These are phyloP conservation scores for Pyrochroa serraticornis DNA, from an alignment of 2,888 invertebrate species.

Conservation along the genomic window DNA sequence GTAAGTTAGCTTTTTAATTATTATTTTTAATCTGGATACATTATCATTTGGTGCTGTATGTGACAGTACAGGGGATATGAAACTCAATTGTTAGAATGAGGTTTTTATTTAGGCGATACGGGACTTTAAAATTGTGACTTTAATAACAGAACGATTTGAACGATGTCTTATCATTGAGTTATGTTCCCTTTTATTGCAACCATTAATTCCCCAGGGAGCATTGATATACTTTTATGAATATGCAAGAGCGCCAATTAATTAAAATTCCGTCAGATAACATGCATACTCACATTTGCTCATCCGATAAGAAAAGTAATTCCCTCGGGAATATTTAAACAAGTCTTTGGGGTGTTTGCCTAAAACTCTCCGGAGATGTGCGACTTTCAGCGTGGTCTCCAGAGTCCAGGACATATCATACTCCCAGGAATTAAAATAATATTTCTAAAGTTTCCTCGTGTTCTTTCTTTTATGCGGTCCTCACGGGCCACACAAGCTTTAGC, in stretches of 20 bases:
- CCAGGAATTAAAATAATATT: constrained; percentile 51
- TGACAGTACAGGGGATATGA: no score
- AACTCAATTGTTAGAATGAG: no score
- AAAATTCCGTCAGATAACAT: constrained; percentile 42
- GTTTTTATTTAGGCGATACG: no score
- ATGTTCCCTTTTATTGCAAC: constrained; percentile 23
- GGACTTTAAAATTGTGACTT: not conserved
- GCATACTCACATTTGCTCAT: constrained; percentile 39
- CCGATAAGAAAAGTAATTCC: constrained; percentile 55
- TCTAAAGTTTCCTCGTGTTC: constrained; percentile 30
- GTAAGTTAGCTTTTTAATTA: no score
- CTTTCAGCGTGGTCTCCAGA: constrained; percentile 46
- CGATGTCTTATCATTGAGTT: constrained; percentile 22
- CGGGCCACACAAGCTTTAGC: not conserved
- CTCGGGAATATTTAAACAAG: constrained; percentile 55
- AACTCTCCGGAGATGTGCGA: constrained; percentile 49
- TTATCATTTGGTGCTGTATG: no score
- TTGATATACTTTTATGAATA: constrained; percentile 54
- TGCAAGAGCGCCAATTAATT: constrained; percentile 52
- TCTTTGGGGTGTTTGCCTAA: constrained; percentile 52
- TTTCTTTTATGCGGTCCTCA: not conserved
- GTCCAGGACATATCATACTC: constrained; percentile 46
- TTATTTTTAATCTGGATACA: no score
- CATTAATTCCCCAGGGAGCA: constrained; percentile 47
- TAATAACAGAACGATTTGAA: constrained; percentile 10